Conservation (phyloP, 2,888 invertebrate genomes). For the Acanthosepion lycidas region DNA sequence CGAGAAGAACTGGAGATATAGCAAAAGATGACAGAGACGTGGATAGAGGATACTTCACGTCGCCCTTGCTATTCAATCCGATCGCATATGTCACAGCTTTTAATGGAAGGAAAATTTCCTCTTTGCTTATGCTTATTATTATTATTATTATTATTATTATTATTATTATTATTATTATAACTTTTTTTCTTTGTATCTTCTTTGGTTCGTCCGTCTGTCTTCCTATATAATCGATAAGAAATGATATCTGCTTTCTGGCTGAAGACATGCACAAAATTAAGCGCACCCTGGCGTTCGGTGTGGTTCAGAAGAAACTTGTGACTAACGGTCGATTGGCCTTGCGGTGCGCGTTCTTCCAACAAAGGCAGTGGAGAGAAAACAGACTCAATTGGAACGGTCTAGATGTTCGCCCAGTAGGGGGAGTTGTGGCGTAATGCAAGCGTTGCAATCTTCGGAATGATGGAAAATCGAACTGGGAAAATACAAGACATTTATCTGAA, state of each 20-base stretch:
- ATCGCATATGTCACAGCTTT: slow-evolving; percentile 20
- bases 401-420: not conserved
- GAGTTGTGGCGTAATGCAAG: too few relatives aligned
- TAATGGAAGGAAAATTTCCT: not conserved
- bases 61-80: not conserved
- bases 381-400: not conserved
- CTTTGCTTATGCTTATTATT: not conserved
- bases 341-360: not conserved
- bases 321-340: not conserved
- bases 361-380: not conserved
- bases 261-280: not conserved
- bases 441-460: too few relatives aligned
- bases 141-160: not conserved
- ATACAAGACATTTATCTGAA: too few relatives aligned
- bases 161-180: not conserved
- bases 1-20: not conserved
- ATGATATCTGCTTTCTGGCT: not conserved
- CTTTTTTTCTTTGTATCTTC: not conserved
- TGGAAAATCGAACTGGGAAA: too few relatives aligned
- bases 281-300: not conserved
- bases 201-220: not conserved
- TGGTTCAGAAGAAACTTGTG: not conserved
- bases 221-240: not conserved
- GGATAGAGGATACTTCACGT: not conserved
- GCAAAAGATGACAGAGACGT: not conserved